Conservation (phyloP, 2,888 invertebrate species). For the Parnassius smintheus region DNA sequence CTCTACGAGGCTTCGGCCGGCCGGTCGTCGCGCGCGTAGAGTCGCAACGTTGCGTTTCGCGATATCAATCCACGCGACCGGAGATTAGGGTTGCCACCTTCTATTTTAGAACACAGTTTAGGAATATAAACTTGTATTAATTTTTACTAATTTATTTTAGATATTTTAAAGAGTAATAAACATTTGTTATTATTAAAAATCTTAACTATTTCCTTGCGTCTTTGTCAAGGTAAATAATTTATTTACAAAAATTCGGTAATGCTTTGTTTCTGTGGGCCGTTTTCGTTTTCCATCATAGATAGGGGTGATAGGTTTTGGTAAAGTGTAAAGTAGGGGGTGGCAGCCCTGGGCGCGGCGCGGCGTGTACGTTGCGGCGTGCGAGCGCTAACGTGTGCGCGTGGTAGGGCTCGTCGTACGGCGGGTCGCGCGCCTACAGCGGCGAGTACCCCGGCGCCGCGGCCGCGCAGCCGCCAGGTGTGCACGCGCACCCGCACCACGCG, state of each 20-base stretch:
- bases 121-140: too few relatives aligned
- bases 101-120: not conserved
- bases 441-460: slow-evolving; percentile 71
- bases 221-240: too few relatives aligned
- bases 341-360: not conserved
- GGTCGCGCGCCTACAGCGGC: slow-evolving; percentile 64
- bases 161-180: too few relatives aligned
- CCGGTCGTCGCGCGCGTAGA: slow-evolving; percentile 21
- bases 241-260: too few relatives aligned
- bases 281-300: too few relatives aligned
- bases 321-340: not conserved
- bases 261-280: too few relatives aligned
- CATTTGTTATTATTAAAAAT: too few relatives aligned
- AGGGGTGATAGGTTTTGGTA: too few relatives aligned
- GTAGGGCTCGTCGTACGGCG: slow-evolving; percentile 79
- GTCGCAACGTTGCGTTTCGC: not conserved
- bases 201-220: too few relatives aligned
- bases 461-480: slow-evolving; percentile 76
- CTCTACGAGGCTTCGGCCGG: slow-evolving; percentile 22
- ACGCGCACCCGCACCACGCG: slow-evolving; percentile 77
- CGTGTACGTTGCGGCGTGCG: not conserved
- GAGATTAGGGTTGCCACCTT: too few relatives aligned
- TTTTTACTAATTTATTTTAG: too few relatives aligned
- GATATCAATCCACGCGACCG: too few relatives aligned
- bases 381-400: slow-evolving; percentile 27